Conservation (phyloP, 2,888 invertebrate species). For the Tetrapedia diversipes region DNA sequence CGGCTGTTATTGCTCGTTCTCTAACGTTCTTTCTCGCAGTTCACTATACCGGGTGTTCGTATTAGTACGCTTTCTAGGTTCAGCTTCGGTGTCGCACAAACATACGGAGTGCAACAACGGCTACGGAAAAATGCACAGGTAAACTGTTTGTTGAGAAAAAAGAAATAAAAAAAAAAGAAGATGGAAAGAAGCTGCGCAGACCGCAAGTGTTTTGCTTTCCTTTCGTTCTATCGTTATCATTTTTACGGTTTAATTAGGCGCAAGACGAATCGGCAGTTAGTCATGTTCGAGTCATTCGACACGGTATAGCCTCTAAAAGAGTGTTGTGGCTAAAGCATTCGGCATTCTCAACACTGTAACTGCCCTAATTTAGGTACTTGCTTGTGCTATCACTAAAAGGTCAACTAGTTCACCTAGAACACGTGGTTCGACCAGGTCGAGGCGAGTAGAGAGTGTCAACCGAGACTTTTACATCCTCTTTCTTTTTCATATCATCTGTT, state of each 20-base stretch:
- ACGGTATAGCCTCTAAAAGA: background rate
- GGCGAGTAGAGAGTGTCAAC: conserved; percentile 65
- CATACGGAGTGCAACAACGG: conserved; percentile 13
- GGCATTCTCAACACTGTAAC: conserved; percentile 78
- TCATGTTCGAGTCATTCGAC: background rate
- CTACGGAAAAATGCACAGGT: background rate
- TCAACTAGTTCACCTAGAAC: conserved; percentile 54
- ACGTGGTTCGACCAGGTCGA: conserved; percentile 29
- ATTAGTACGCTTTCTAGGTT: background rate
- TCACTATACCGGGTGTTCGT: background rate
- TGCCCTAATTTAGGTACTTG: conserved; percentile 66
- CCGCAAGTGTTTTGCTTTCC: conserved; percentile 10
- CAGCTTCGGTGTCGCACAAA: conserved; percentile 13
- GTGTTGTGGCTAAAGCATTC: conserved; percentile 78
- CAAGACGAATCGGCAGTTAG: conserved; percentile 12
- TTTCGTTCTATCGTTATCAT: no score
- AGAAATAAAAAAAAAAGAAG: background rate
- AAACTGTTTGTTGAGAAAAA: background rate
- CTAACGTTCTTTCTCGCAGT: background rate
- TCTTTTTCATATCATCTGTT: background rate
- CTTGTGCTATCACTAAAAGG: conserved; percentile 67
- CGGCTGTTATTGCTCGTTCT: background rate
- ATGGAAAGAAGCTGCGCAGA: conserved; percentile 22
- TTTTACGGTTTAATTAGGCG: conserved; percentile 18
- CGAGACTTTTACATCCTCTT: conserved; percentile 29